Conservation (phyloP, 1,140 invertebrate species). For the Drosophila burlai region DNA sequence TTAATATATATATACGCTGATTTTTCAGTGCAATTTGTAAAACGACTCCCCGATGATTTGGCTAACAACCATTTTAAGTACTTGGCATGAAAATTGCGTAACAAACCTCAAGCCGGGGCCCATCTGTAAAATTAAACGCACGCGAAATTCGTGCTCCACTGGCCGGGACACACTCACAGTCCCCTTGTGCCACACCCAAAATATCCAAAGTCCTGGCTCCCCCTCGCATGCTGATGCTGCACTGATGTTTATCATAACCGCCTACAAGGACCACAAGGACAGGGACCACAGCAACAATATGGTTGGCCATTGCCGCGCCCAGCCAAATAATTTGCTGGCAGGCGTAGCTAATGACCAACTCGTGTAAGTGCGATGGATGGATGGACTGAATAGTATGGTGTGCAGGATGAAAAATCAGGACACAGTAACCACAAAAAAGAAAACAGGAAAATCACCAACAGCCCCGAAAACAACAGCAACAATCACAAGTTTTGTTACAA, state of each 20-base stretch:
- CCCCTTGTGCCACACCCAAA: background rate
- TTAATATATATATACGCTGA: background rate
- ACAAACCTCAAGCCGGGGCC: constrained; percentile 49
- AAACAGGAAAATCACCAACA: constrained; percentile 20
- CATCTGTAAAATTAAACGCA: constrained; percentile 68
- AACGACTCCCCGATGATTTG: constrained; percentile 60
- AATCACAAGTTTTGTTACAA: constrained; percentile 77
- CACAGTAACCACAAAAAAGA: constrained; percentile 42
- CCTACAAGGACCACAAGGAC: constrained; percentile 60
- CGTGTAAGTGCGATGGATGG: constrained; percentile 72
- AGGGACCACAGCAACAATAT: constrained; percentile 67
- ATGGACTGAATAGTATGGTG: constrained; percentile 33
- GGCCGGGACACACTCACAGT: constrained; percentile 4
- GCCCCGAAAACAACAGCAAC: constrained; percentile 54
- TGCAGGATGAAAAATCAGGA: constrained; percentile 65
- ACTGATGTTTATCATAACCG: constrained; percentile 78
- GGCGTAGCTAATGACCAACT: constrained; percentile 78
- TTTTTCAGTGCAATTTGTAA: constrained; percentile 2
- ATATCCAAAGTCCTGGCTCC: constrained; percentile 1
- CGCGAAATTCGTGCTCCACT: constrained; percentile 58
- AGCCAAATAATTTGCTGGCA: constrained; percentile 77
- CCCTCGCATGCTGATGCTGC: constrained; percentile 37
- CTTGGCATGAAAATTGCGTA: constrained; percentile 72
- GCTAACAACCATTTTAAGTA: constrained; percentile 63
- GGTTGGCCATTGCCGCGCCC: constrained; percentile 56